Evolutionary conservation across 23 tunicate genomes (phyloP).

Genomic region (Clavelina lepadiformis): DNA sequence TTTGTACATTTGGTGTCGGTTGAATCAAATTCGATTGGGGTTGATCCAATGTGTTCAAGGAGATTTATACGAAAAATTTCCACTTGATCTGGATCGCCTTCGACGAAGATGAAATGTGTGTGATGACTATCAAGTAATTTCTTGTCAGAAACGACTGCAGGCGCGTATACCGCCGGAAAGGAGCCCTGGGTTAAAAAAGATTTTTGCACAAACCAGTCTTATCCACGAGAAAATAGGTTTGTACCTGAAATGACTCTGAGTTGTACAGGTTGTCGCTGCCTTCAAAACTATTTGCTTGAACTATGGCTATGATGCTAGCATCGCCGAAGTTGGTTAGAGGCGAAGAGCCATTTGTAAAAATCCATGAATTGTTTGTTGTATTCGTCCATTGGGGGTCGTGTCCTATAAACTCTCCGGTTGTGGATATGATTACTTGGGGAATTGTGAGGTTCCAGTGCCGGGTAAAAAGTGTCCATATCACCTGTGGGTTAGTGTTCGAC

Average conservation of each 20-base stretch:
- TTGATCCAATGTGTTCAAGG: constrained; percentile 6
- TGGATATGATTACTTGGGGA: constrained; percentile 7
- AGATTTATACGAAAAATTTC: constrained; percentile 1
- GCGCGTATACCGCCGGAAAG: constrained; percentile 2
- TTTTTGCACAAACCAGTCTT: background rate
- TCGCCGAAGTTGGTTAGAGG: background rate
- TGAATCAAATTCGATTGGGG: constrained; percentile 23
- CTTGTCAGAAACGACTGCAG: background rate
- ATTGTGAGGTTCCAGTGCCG: constrained; percentile 19
- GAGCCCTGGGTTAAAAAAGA: background rate
- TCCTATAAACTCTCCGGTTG: constrained; percentile 7
- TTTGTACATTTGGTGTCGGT: constrained; percentile 10
- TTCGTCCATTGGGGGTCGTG: constrained; percentile 6
- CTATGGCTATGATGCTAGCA: constrained; percentile 19
- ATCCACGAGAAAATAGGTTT: background rate
- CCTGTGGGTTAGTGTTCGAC: constrained; percentile 5
- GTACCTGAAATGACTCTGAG: background rate
- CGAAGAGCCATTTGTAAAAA: constrained; percentile 28
- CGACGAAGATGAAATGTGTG: constrained; percentile 22
- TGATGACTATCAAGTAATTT: constrained; percentile 11
- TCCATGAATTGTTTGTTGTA: constrained; percentile 16
- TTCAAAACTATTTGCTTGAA: constrained; percentile 3
- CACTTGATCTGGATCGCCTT: constrained; percentile 6
- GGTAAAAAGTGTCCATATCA: constrained; percentile 18
- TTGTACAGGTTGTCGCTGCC: constrained; percentile 20